phyloP scores from a whole-genome alignment of 2,888 invertebrate species.

The Pristionchus arcanus region DNA sequence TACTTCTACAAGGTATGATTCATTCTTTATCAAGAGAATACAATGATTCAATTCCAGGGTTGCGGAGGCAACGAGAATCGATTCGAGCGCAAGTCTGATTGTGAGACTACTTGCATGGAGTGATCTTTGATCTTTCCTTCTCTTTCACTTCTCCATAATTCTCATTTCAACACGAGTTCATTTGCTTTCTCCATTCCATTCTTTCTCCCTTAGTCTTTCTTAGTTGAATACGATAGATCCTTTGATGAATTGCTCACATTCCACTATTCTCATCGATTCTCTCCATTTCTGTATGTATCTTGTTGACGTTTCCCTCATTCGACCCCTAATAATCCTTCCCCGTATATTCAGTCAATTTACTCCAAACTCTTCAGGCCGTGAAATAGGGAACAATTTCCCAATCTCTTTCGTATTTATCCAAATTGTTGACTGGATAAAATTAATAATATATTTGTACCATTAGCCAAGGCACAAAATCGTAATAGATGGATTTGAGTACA shows the following conservation, averaged over 20 bases:
- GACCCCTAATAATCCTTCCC: constrained; percentile 43
- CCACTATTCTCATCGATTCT: constrained; percentile 10
- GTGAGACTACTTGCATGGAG: constrained; percentile 62
- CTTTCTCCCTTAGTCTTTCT: background rate
- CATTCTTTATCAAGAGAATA: background rate
- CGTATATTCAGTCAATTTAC: background rate
- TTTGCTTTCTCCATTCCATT: constrained; percentile 43
- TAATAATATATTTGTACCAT: background rate
- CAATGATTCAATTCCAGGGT: constrained; percentile 59
- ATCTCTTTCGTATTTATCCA: constrained; percentile 7
- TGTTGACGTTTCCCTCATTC: constrained; percentile 17
- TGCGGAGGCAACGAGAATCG: constrained; percentile 76
- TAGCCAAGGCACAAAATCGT: background rate
- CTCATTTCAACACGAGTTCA: constrained; percentile 51
- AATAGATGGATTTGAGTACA: background rate
- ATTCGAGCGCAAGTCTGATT: constrained; percentile 73
- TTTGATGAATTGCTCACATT: constrained; percentile 40
- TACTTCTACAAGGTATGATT: constrained; percentile 71
- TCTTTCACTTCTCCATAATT: background rate
- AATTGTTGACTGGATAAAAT: background rate
- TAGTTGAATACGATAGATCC: background rate
- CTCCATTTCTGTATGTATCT: constrained; percentile 40
- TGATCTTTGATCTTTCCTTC: background rate
- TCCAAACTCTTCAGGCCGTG: constrained; percentile 46
- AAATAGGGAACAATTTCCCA: constrained; percentile 38